Base-by-base conservation (phyloP, 2,888 invertebrate genomes). In the Myathropa florea region DNA sequence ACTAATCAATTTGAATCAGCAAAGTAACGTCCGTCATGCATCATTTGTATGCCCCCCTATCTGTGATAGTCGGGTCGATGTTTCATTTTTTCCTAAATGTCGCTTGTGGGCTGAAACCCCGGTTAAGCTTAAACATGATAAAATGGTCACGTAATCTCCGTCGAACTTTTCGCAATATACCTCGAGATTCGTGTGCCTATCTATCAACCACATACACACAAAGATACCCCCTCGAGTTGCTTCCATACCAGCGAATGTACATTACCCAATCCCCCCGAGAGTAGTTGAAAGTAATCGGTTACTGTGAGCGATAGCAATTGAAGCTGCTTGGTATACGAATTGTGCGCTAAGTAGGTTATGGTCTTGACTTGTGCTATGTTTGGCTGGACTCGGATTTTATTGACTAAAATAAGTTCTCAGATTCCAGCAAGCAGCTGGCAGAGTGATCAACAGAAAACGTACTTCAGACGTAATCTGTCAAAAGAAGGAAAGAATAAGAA, bases 71-170 rank as follows among this genome's bases (percentile, higher is more conserved):
- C 46, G 46, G 18, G 46, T 46, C 46, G 39, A n/a, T 39, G 18
- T 18, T 46, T 46, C 46, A 46, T 46, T 46, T n/a, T n/a, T n/a
- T 46, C 18, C 18, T 18, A 46, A 46, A 76, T 59, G 59, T 65
- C 75, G 65, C 59, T 59, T 65, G 39, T 76, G 39, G 65, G 60
- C 23, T 46, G 67, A 55, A 39, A 61, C 60, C 71, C 59, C 67
- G 63, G 33, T 59, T 53, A 70, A 79, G 64, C 79, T 71, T 53
- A 60, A 53, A 60, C 36, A 55, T 60, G 46, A 12, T 70, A 55
- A 75, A 75, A 70, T 75, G 60, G 83, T 79, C 83, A 83, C 83
- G 83, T 79, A 79, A 57, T 53, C 70, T 63, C 55, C 70, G 55
- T 78, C 70, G 36, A 78, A 70, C 3, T 64, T 71, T 70, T 78